Base-by-base conservation (phyloP, 2,888 invertebrate species). In the Amblyteles armatorius region DNA sequence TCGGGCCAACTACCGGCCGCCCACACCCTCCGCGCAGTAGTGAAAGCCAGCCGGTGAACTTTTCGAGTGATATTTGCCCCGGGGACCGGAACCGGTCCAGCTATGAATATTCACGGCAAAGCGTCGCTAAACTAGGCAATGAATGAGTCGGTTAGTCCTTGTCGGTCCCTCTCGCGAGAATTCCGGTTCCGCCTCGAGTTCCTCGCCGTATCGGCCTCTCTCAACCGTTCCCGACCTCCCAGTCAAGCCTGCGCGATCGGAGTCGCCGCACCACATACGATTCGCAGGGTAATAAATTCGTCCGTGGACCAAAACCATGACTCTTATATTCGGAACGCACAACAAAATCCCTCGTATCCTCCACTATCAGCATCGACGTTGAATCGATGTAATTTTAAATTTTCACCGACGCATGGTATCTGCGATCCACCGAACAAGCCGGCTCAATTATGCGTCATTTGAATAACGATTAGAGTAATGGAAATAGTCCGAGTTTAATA, bases 81-180 rank as follows among this genome's bases (percentile, higher is more conserved):
- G 83, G 89, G 89, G 91, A 90, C 87, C 85, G 85, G 89, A 88
- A 90, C 87, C 90, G 88, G 90, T 90, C 88, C 87, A 87, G 89
- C 91, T 91, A 93, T 93, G 92, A 93, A 93, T 93, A 93, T 93
- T 93, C 93, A 93, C 90, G 89, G 88, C 90, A 92, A 93, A 93
- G 92, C 92, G 90, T 89, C 90, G 92, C 91, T 93, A 93, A 93
- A 93, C 92, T 91, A 90, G 92, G 91, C 92, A 92, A 93, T 92
- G 93, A 93, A 93, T 92, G 91, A 92, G 91, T 91, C 89, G 89
- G 91, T 91, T 92, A 91, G 91, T 91, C 90, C 85, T 85, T 69
- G 85, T 87, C 87, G 87, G 80, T 78, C 69, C 77, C 86, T 84
- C 84, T 87, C 84, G 74, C 79, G 86, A 82, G 86, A 84, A 67